Percentiles rank a stretch among this genome's conserved stretches.
Conservation (phyloP, 1,140 invertebrate genomes). For the Hyphantria cunea region DNA sequence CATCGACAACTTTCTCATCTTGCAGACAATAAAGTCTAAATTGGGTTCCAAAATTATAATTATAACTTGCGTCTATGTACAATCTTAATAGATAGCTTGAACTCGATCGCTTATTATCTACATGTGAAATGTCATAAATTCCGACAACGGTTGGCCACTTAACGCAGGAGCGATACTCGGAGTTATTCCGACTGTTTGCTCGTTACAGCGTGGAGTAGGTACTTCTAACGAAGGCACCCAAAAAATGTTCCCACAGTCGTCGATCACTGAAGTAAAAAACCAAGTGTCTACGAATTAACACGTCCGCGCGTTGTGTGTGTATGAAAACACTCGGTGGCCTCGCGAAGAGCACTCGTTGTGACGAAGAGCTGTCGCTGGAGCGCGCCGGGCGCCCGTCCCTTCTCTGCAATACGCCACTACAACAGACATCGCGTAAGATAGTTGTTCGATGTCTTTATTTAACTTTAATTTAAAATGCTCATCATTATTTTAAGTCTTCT, state of each 20-base stretch:
- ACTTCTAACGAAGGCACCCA: conserved; percentile 74
- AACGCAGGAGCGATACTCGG: conserved; percentile 68
- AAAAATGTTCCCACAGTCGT: conserved; percentile 79
- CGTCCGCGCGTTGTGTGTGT: conserved; percentile 74
- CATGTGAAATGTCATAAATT: conserved; percentile 68
- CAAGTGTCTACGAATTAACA: conserved; percentile 80
- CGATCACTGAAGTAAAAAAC: conserved; percentile 75
- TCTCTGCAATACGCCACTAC: conserved; percentile 47
- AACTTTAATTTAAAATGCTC: conserved; percentile 72
- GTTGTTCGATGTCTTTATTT: conserved; percentile 72
- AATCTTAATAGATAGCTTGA: conserved; percentile 55
- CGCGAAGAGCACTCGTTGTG: conserved; percentile 69
- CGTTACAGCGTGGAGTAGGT: conserved; percentile 66
- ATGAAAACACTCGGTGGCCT: conserved; percentile 74
- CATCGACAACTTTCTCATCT: conserved; percentile 75
- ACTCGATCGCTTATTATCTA: conserved; percentile 54
- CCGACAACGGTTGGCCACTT: conserved; percentile 62
- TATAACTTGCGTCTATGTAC: conserved; percentile 59
- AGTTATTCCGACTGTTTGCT: conserved; percentile 72
- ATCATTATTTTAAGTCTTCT: conserved; percentile 49
- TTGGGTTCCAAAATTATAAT: conserved; percentile 76
- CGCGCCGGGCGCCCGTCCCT: conserved; percentile 32
- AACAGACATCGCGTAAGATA: conserved; percentile 61
- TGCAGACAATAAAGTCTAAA: conserved; percentile 74
- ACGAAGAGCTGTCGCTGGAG: conserved; percentile 66